Evolutionary conservation across 2,113 vertebrate genomes (phyloP).

Genomic region (Opisthocomus hoazin): DNA sequence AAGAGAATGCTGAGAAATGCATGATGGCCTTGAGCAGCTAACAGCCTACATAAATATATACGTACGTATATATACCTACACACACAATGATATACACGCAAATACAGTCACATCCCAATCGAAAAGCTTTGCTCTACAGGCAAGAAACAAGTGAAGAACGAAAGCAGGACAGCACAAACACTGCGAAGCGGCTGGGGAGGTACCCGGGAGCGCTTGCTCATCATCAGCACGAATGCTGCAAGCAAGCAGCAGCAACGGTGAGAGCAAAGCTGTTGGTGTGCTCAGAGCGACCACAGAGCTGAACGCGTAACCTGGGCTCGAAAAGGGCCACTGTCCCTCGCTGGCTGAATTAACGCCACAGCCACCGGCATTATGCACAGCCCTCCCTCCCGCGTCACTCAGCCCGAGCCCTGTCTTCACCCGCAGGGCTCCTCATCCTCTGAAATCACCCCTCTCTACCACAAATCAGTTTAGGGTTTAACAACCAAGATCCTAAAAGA

Average conservation of each 20-base stretch:
- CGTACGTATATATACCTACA: not conserved
- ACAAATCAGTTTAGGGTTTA: not conserved
- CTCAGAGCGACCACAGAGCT: not conserved
- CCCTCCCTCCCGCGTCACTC: not conserved
- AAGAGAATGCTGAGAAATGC: not conserved
- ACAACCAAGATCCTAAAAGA: not conserved
- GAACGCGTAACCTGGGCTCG: not conserved
- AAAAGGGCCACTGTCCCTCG: not conserved
- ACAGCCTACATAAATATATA: not conserved
- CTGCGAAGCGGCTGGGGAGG: not conserved
- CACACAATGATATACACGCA: not conserved
- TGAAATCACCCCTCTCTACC: not conserved
- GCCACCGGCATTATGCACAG: rapidly evolving
- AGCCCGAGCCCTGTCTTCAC: not conserved
- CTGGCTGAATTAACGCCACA: not conserved
- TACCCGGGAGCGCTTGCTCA: not conserved
- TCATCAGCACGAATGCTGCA: not conserved
- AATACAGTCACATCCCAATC: not conserved
- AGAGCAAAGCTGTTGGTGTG: not conserved
- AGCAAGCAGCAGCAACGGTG: not conserved
- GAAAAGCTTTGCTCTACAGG: not conserved
- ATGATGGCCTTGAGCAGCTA: not conserved
- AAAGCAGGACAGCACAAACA: not conserved
- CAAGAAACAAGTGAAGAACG: not conserved
- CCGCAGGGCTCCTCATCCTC: not conserved